Conservation (phyloP, 2,888 invertebrate species). For the Eilema depressum region DNA sequence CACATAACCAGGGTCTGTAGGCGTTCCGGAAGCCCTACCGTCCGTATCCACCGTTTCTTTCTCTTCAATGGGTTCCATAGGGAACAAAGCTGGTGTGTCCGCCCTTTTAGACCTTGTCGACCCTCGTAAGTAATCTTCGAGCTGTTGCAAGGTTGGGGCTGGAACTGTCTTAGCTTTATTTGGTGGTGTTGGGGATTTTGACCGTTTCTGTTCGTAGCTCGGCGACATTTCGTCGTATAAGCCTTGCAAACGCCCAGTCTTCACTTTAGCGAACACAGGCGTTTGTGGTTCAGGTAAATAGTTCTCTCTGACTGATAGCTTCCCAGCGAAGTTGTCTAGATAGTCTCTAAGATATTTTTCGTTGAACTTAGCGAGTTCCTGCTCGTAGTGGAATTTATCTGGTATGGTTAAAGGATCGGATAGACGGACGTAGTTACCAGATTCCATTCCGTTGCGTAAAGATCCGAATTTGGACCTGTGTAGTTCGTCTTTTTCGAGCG, state of each 20-base stretch:
- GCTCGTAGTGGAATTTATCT: conserved; percentile 77
- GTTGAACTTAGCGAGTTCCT: conserved; percentile 80
- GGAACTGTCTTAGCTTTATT: conserved; percentile 69
- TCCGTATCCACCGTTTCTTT: conserved; percentile 71
- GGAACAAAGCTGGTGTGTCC: conserved; percentile 80
- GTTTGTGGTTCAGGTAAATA: conserved; percentile 83
- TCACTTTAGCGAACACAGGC: conserved; percentile 82
- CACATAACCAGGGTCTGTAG: conserved; percentile 91
- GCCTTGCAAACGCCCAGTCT: conserved; percentile 72
- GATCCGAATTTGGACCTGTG: conserved; percentile 83
- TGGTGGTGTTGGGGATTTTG: conserved; percentile 68
- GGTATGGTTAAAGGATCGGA: conserved; percentile 76
- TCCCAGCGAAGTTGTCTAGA: conserved; percentile 73
- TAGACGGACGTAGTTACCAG: conserved; percentile 76
- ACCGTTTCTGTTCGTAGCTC: conserved; percentile 69
- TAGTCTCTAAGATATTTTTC: conserved; percentile 79
- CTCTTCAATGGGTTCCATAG: conserved; percentile 86
- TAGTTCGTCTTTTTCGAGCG: conserved; percentile 65
- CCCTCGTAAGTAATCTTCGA: conserved; percentile 80
- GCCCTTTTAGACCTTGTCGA: conserved; percentile 71
- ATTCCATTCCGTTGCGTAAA: conserved; percentile 74
- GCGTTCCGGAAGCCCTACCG: conserved; percentile 88
- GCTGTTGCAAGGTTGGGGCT: conserved; percentile 81
- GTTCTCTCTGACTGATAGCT: conserved; percentile 75
- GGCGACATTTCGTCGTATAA: conserved; percentile 78